A percentile compares a stretch with the other conserved stretches of the same genome.
phyloP scores from a whole-genome alignment of 2,888 invertebrate genomes.

The Listrodromus nycthemerus region DNA sequence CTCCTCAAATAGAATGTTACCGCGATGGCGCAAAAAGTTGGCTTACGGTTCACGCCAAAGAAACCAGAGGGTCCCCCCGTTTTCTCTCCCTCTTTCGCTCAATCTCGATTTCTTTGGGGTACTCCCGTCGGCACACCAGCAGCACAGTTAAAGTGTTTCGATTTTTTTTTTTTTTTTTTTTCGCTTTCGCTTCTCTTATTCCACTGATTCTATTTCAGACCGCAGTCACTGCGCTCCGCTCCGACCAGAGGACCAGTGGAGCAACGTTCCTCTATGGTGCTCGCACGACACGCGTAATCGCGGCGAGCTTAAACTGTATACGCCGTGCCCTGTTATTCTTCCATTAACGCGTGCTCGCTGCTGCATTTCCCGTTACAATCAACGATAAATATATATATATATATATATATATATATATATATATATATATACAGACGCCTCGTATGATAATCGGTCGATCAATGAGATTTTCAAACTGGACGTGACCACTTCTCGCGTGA shows the following conservation, averaged over 20 bases:
- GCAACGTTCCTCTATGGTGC: constrained; percentile 48
- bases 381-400: constrained; percentile 9
- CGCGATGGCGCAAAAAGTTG: constrained; percentile 45
- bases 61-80: constrained; percentile 44
- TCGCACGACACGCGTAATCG: constrained; percentile 61
- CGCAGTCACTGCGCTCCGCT: constrained; percentile 41
- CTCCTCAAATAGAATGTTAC: constrained; percentile 66
- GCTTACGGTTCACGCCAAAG: constrained; percentile 62
- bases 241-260: constrained; percentile 11
- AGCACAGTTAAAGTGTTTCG: constrained; percentile 41
- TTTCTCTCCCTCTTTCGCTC: constrained; percentile 18
- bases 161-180: constrained; percentile 38
- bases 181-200: constrained; percentile 53
- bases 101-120: constrained; percentile 55
- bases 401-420: no score
- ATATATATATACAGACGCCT: no score
- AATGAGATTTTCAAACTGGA: neutral
- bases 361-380: constrained; percentile 48
- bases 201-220: constrained; percentile 65
- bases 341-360: constrained; percentile 48
- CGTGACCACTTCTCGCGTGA: neutral
- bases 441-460: neutral
- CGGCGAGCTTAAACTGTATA: constrained; percentile 44
- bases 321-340: constrained; percentile 58
- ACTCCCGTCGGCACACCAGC: constrained; percentile 18